These are phyloP conservation scores for Tenthredo scrophulariae DNA, from an alignment of 2,888 invertebrate species.

Conservation along the genomic window DNA sequence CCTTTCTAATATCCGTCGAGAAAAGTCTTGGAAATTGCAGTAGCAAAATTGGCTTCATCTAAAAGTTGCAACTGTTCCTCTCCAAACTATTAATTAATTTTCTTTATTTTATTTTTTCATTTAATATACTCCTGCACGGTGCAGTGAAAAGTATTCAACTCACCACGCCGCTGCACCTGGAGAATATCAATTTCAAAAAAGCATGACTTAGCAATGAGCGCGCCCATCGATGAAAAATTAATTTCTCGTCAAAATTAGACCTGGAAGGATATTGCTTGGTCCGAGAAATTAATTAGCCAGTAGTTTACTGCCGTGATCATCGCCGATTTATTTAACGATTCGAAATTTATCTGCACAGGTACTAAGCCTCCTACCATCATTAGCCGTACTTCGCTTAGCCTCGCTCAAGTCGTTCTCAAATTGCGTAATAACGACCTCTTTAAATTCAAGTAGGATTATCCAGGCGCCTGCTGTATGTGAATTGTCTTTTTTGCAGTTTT, in stretches of 20 bases:
- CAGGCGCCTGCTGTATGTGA: constrained; percentile 42
- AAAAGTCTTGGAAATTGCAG: background rate
- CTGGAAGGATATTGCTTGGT: background rate
- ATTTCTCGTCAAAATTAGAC: background rate
- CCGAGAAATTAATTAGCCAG: background rate
- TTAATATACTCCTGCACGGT: background rate
- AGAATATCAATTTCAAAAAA: constrained; percentile 40
- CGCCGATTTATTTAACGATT: constrained; percentile 11
- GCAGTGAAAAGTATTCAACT: background rate
- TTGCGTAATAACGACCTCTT: constrained; percentile 21
- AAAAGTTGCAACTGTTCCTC: background rate
- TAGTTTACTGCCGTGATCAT: background rate
- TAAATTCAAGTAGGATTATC: constrained; percentile 12
- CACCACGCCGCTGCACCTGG: constrained; percentile 15
- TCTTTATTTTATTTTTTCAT: background rate
- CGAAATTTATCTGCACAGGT: background rate
- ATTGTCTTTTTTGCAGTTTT: background rate
- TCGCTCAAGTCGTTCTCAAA: constrained; percentile 9
- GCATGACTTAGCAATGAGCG: constrained; percentile 4
- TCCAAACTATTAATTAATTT: background rate
- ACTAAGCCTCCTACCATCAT: background rate
- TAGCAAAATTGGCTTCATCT: background rate
- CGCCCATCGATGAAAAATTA: constrained; percentile 6
- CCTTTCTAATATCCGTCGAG: background rate
- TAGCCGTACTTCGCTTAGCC: constrained; percentile 1